A percentile compares a stretch with the other conserved stretches of the same genome.
These are phyloP conservation scores for Onychomys leucogaster DNA, from an alignment of 2,797 vertebrate genomes.

Conservation along the genomic window DNA sequence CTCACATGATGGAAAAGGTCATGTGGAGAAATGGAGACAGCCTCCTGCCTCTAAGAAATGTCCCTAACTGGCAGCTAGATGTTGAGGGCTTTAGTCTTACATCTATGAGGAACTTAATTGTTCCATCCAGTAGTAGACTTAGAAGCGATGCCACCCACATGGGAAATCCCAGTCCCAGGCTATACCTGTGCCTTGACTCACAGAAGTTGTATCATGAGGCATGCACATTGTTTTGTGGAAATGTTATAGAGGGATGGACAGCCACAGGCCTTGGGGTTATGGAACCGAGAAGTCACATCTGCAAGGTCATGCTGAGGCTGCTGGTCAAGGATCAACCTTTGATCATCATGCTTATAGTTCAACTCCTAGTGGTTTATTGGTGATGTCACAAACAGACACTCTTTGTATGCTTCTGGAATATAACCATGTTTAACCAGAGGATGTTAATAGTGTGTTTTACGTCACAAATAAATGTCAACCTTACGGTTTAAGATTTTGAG, in stretches of 20 bases:
- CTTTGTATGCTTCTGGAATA: not conserved
- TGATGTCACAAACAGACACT: not conserved
- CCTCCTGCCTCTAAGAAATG: not conserved
- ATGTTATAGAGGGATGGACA: not conserved
- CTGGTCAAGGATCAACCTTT: not conserved
- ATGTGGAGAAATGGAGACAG: not conserved
- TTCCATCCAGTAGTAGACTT: not conserved
- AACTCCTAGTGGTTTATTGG: not conserved
- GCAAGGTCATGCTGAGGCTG: not conserved
- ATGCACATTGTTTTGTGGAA: not conserved
- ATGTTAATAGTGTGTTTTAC: not conserved
- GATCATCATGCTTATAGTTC: not conserved
- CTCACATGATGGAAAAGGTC: not conserved
- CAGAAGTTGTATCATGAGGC: not conserved
- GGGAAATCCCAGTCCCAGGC: not conserved
- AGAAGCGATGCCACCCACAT: not conserved
- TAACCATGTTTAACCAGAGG: not conserved
- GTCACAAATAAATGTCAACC: not conserved
- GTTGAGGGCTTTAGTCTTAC: not conserved
- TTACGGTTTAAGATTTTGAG: slow-evolving; percentile 18
- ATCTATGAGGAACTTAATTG: not conserved
- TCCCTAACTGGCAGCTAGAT: not conserved
- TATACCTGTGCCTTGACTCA: not conserved
- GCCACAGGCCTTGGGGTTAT: not conserved
- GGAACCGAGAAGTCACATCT: not conserved